A percentile compares a stretch with the other conserved stretches of the same genome.
Conservation (phyloP, 2,888 invertebrate species). For the Drosophila subquinaria region DNA sequence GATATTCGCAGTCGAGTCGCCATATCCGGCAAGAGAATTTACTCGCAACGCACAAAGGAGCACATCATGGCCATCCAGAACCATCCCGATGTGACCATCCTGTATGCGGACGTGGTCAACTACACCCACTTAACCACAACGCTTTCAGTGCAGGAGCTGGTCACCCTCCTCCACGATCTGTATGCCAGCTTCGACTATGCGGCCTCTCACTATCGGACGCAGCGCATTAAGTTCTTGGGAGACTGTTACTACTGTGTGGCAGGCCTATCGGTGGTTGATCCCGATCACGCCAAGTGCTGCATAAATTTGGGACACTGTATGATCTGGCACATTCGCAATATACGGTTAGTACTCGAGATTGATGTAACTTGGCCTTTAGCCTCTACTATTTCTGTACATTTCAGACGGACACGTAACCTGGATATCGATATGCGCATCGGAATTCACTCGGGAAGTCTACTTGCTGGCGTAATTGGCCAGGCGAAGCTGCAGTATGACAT, state of each 20-base stretch:
- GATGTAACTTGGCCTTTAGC: background rate
- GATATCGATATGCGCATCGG: slow-evolving; percentile 98
- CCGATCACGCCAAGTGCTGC: slow-evolving; percentile 94
- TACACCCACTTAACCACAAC: slow-evolving; percentile 92
- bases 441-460: slow-evolving; percentile 95
- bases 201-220: slow-evolving; percentile 91
- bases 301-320: slow-evolving; percentile 95
- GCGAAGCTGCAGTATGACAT: slow-evolving; percentile 98
- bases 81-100: slow-evolving; percentile 94
- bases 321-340: slow-evolving; percentile 93
- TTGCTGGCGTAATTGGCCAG: slow-evolving; percentile 95
- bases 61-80: slow-evolving; percentile 89
- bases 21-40: rapidly evolving
- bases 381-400: background rate
- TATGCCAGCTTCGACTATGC: slow-evolving; percentile 96
- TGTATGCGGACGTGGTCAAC: slow-evolving; percentile 97
- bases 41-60: background rate
- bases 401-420: slow-evolving; percentile 89
- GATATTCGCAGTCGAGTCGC: slow-evolving; percentile 87
- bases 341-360: slow-evolving; percentile 77
- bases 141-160: slow-evolving; percentile 91
- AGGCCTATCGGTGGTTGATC: slow-evolving; percentile 91
- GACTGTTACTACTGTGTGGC: slow-evolving; percentile 98
- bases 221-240: slow-evolving; percentile 96
- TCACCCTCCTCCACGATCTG: slow-evolving; percentile 94